Percentiles rank a stretch among this genome's conserved stretches.
Evolutionary conservation across 1,140 invertebrate genomes (phyloP).

Genomic region (Chymomyza costata): DNA sequence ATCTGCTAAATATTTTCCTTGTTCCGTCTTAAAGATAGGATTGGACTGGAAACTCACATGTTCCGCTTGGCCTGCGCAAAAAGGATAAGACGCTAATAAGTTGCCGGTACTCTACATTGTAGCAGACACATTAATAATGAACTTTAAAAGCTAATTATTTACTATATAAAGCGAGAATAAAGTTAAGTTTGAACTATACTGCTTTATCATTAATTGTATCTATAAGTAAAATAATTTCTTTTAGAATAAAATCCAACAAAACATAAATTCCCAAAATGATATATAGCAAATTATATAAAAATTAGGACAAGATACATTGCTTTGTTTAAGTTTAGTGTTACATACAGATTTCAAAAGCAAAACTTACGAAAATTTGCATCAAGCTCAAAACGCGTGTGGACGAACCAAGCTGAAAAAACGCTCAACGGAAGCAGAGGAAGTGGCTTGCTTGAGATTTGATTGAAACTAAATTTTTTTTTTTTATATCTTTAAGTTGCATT

Average conservation of each 20-base stretch:
- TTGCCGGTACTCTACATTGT: neutral
- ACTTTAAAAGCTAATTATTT: slow-evolving; percentile 9
- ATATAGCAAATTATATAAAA: slow-evolving; percentile 56
- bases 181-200: slow-evolving; percentile 8
- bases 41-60: slow-evolving; percentile 80
- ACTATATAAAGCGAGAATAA: slow-evolving; percentile 50
- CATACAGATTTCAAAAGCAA: slow-evolving; percentile 39
- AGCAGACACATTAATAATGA: slow-evolving; percentile 4
- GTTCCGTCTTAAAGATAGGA: slow-evolving; percentile 86
- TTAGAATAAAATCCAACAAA: no score
- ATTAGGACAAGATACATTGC: slow-evolving; percentile 43
- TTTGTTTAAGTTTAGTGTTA: no score
- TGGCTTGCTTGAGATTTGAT: no score
- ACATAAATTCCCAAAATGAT: slow-evolving; percentile 20
- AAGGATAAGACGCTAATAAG: no score
- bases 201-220: no score
- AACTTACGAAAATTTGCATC: slow-evolving; percentile 35
- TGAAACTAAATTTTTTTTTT: neutral
- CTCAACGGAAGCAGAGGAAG: slow-evolving; percentile 39
- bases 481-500: slow-evolving; percentile 1
- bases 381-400: slow-evolving; percentile 7
- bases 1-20: slow-evolving; percentile 87
- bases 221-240: no score
- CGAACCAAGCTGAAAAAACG: slow-evolving; percentile 19
- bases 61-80: slow-evolving; percentile 69